Percentiles rank a stretch among this genome's conserved stretches.
These are phyloP conservation scores for Gymnocypris eckloni DNA, from an alignment of 2,797 vertebrate species.

Conservation along the genomic window DNA sequence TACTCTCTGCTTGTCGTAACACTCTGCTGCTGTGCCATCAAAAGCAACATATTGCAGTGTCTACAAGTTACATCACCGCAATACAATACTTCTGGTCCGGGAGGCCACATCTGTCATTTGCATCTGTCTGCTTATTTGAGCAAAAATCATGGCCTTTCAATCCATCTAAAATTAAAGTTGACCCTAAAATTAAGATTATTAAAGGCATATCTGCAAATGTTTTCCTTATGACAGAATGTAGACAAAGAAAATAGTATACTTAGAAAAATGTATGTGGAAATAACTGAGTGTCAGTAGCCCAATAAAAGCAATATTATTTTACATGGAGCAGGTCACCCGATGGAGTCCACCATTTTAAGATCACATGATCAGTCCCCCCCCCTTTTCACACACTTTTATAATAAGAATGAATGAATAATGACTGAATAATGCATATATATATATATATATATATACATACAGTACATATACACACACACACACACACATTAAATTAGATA, in stretches of 20 bases:
- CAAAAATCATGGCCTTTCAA: conserved; percentile 9
- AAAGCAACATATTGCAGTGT: conserved; percentile 61
- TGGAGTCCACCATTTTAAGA: not conserved
- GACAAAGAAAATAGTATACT: not conserved
- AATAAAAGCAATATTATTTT: not conserved
- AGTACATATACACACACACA: too few species aligned
- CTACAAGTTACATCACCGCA: conserved; percentile 57
- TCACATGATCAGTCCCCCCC: not conserved
- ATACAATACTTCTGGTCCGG: conserved; percentile 40
- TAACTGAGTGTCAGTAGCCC: not conserved
- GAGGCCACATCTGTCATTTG: conserved; percentile 54
- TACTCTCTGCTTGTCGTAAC: conserved; percentile 59
- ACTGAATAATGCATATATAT: not conserved
- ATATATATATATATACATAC: too few species aligned
- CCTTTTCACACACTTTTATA: not conserved
- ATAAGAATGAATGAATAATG: not conserved
- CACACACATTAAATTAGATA: too few species aligned
- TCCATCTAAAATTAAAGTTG: not conserved
- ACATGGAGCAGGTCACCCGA: not conserved
- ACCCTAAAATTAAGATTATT: not conserved
- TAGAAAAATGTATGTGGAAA: not conserved
- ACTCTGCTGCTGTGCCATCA: conserved; percentile 58
- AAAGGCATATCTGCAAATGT: not conserved
- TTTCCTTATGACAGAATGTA: not conserved
- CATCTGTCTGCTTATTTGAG: conserved; percentile 47